These are phyloP conservation scores for Aplocera efformata DNA, from an alignment of 2,888 invertebrate species.

Conservation along the genomic window DNA sequence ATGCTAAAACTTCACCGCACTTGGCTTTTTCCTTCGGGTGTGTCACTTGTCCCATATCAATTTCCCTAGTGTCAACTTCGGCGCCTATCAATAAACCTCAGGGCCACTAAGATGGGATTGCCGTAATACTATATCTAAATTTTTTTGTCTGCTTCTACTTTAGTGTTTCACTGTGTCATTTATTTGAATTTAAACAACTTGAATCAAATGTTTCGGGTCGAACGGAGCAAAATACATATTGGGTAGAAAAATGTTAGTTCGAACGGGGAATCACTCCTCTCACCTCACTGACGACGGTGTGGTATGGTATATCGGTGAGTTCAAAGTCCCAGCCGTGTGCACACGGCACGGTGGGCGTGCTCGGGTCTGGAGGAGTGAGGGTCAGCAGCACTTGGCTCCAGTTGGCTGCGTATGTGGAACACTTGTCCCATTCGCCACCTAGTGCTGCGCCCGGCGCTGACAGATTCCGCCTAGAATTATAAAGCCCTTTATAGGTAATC, in stretches of 20 bases:
- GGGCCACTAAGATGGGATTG: no score
- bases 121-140: no score
- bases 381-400: slow-evolving; percentile 63
- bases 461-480: slow-evolving; percentile 57
- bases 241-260: no score
- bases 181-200: no score
- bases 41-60: no score
- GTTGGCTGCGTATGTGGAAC: slow-evolving; percentile 57
- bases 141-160: no score
- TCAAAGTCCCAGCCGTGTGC: slow-evolving; percentile 68
- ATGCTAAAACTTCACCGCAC: no score
- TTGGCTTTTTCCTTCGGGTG: no score
- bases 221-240: no score
- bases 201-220: no score
- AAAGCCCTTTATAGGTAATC: neutral
- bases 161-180: no score
- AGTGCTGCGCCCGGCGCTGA: slow-evolving; percentile 46
- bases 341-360: slow-evolving; percentile 51
- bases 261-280: slow-evolving; percentile 20
- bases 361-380: slow-evolving; percentile 46
- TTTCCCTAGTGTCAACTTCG: no score
- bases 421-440: slow-evolving; percentile 56
- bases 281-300: slow-evolving; percentile 68
- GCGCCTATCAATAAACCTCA: neutral
- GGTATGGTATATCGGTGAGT: slow-evolving; percentile 63